Evolutionary conservation across 2,797 vertebrate genomes (phyloP), one percentile per base, ranked within the genome.

Genomic region (Leuciscus waleckii): DNA sequence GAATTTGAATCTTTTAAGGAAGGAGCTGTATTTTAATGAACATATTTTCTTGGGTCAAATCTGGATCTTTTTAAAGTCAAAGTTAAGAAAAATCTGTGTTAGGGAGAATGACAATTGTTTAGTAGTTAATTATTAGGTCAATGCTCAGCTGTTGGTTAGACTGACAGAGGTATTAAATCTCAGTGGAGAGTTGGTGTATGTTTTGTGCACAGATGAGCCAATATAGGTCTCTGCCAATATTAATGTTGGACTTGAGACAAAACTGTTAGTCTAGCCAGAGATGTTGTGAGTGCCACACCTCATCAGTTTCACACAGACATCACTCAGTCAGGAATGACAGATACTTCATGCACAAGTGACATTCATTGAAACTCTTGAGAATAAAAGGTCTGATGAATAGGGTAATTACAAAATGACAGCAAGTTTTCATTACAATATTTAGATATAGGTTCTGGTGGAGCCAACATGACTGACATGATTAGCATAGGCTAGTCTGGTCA

Each of bases 191-290:
- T 32, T 32, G 17, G 7, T 32, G 8, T 41, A 54, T 70, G 73
- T 54, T 71, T 65, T 79, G 32, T 73, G 35, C 37, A 35, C 51
- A 61, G 35, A 81, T 67, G 35, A 81, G 81, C 78, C 82, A 85
- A 89, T 76, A 88, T 69, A 87, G 61, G 74, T 83, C 49, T 81
- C 43, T 88, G 84, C 73, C 88, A 86, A 84, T 75, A 74, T 69
- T 80, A 68, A 82, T 75, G 32, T 29, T 86, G 63, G 73, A 85
- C 54, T 84, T 79, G 61, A 56, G 70, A 75, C 75, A 82, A 73
- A 51, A 81, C 37, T 79, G 21, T 51, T 26, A 68, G 9, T 76
- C 39, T 26, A 39, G 49, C 56, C n/a, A 69, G 23, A 68, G 68
- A 76, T 81, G 29, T 46, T 85, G 39, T 29, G 46, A 41, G 74